Evolutionary conservation across 2,888 invertebrate genomes (phyloP).

Genomic region (Catocala sponsa): DNA sequence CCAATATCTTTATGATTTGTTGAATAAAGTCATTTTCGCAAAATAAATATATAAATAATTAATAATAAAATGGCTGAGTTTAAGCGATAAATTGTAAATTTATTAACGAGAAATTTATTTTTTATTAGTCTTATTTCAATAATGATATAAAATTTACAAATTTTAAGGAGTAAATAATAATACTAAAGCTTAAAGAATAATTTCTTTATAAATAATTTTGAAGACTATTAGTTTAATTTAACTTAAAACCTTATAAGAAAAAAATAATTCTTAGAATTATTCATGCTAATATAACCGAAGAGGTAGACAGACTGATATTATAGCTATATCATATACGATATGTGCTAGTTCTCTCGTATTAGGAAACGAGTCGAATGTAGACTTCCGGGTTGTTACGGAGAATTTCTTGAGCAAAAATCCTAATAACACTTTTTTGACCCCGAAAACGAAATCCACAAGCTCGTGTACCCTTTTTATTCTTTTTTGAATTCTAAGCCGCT

Average conservation of each 20-base stretch:
- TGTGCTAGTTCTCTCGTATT: too few relatives aligned
- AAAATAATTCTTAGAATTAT: constrained; percentile 73
- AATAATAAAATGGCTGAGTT: constrained; percentile 89
- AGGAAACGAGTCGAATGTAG: too few relatives aligned
- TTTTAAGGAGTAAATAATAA: constrained; percentile 77
- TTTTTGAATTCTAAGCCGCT: too few relatives aligned
- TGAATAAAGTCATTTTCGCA: constrained; percentile 90
- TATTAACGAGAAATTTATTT: constrained; percentile 86
- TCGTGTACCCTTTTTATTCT: too few relatives aligned
- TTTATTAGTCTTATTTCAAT: constrained; percentile 87
- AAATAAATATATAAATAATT: constrained; percentile 22
- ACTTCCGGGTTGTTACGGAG: too few relatives aligned
- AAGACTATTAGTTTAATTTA: constrained; percentile 89
- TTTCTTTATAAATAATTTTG: constrained; percentile 89
- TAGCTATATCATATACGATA: too few relatives aligned
- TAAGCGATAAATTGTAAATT: constrained; percentile 90
- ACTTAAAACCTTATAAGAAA: constrained; percentile 87
- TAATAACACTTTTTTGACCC: too few relatives aligned
- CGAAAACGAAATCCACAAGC: too few relatives aligned
- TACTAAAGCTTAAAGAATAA: constrained; percentile 88
- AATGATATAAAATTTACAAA: constrained; percentile 90
- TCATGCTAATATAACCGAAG: neutral
- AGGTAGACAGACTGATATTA: too few relatives aligned
- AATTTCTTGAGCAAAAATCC: too few relatives aligned
- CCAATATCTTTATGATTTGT: constrained; percentile 94